These are phyloP conservation scores for Melinopterus prodromus DNA, from an alignment of 2,888 invertebrate genomes.

Conservation along the genomic window DNA sequence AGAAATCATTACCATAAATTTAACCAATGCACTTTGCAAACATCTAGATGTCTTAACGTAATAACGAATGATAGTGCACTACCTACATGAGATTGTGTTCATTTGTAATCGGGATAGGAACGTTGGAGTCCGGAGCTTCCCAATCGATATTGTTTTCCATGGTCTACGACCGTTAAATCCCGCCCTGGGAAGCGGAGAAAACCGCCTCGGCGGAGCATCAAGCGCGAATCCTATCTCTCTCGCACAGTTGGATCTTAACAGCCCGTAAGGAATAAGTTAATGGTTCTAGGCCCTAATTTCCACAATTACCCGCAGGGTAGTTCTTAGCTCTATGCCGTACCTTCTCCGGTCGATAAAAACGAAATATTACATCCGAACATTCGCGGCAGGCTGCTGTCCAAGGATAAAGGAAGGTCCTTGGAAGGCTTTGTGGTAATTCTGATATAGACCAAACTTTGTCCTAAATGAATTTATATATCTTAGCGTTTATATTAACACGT, in stretches of 20 bases:
- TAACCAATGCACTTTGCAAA: too few relatives aligned
- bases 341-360: neutral
- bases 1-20: too few relatives aligned
- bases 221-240: neutral
- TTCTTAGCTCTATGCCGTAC: neutral
- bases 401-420: neutral
- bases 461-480: too few relatives aligned
- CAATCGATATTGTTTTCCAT: neutral
- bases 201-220: neutral
- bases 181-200: neutral
- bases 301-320: neutral
- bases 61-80: neutral
- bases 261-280: neutral
- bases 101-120: neutral
- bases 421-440: neutral
- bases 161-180: neutral
- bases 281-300: conserved; percentile 4
- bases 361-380: neutral
- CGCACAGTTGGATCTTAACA: conserved; percentile 4
- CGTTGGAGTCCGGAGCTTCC: neutral
- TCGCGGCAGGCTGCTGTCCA: neutral
- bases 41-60: too few relatives aligned
- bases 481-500: too few relatives aligned
- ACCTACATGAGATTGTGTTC: neutral
- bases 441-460: too few relatives aligned